Base-by-base conservation (phyloP, 2,888 invertebrate species). In the Brenthis ino region DNA sequence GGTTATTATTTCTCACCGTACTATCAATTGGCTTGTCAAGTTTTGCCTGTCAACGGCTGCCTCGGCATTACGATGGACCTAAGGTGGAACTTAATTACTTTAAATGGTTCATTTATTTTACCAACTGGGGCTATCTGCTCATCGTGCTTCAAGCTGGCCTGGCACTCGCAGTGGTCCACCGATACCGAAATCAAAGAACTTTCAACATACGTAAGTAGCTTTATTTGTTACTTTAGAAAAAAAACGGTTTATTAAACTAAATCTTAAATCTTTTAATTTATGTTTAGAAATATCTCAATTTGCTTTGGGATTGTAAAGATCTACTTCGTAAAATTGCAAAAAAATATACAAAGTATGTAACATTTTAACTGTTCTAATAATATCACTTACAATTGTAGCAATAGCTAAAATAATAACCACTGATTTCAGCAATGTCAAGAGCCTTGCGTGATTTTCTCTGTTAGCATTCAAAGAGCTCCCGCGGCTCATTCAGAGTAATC, bases 41-140 rank as follows among this genome's bases (percentile, higher is more conserved):
- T 81, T 93, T 93, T 75, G 81, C 83, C 13, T 87, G 86, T 71
- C 93, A 92, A 75, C 82, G 80, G 1, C 81, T 94, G 54, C 89
- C 92, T 12, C 79, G 78, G 1, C 76, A 79, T 8, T 88, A 91
- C 74, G 80, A 85, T 4, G 88, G 90, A 0, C 86, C 90, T 1
- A 81, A 82, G 51, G 75, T 85, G 37, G 83, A 89, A 72, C 79
- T 91, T 51, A 93, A 93, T 80, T 87, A 90, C 77, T 89, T 91
- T 73, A 95, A 95, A 78, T 96, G 96, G 96, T 93, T 94, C 68
- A 95, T 96, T 73, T 96, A 95, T 83, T 93, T 96, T 77, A 96
- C 96, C 13, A 95, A 96, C 83, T 96, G 96, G 96, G 96, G 95
- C 51, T 94, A 94, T 79, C 79, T 93, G 12, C 75, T 94, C 57